Evolutionary conservation across 2,113 vertebrate genomes (phyloP), one percentile per base, ranked within the genome.

Genomic region (Macquaria ambigua): DNA sequence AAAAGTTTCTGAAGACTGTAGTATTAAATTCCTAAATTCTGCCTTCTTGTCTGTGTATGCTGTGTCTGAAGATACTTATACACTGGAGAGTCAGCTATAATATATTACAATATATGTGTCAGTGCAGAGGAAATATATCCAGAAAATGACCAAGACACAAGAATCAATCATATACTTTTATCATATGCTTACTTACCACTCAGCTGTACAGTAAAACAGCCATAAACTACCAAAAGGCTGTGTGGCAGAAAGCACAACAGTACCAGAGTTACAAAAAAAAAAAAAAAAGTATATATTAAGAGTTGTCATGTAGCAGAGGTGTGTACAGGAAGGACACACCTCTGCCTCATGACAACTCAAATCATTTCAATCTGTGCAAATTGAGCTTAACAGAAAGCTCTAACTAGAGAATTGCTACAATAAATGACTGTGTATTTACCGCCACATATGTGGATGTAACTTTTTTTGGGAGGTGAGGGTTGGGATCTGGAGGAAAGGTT

Each of bases 401-500:
- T 25, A 85, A 77, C 81, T 56, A 64, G 58, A 34, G 8, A 64
- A 46, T 37, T 50, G 37, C 31, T 39, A 50, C 20, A 66, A 76
- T 74, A 82, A 56, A 84, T 46, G 1, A 14, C 8, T 25, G 52
- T 55, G 46, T n/a, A 84, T 81, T 83, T 74, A 43, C 23, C 8
- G 59, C 31, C 43, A 73, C 31, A 41, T 34, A 50, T 62, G 62
- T 48, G 67, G 79, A 86, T 74, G 74, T 78, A 75, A 72, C 39
- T 56, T 25, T 86, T 79, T 63, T 73, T 63, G 74, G 4, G 64
- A 84, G 76, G 79, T 63, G 70, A 76, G 68, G 48, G n/a, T 31
- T 43, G 83, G 90, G 79, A 93, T 93, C 84, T 94, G 83, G 94
- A 92, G 93, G 89, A 93, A 93, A 95, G 93, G 93, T 92, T 93